Evolutionary conservation across 2,888 invertebrate species (phyloP).

Genomic region (Drosophila cognata): DNA sequence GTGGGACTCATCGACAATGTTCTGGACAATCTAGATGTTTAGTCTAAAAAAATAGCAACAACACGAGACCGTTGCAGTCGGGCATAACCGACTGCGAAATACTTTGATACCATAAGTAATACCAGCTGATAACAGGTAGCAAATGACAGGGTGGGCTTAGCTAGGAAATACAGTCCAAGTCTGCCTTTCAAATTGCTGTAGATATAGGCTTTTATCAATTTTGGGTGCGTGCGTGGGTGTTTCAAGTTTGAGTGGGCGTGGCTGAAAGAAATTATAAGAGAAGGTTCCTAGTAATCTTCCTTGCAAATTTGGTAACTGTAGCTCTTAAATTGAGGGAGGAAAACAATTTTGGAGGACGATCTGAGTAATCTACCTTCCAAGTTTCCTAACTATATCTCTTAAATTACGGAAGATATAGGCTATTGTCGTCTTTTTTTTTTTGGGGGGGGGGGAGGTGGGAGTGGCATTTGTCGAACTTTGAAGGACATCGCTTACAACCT

Average conservation of each 20-base stretch:
- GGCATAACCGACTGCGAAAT: neutral
- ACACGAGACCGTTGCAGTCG: neutral
- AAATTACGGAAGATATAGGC: neutral
- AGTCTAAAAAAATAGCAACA: conserved; percentile 2
- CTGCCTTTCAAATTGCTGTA: neutral
- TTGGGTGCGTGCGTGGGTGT: no score
- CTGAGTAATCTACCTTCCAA: no score
- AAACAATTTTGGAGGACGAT: no score
- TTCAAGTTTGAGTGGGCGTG: no score
- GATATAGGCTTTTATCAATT: neutral
- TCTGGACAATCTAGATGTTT: conserved; percentile 74
- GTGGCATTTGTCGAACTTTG: neutral
- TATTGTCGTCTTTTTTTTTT: neutral
- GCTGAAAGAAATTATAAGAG: no score
- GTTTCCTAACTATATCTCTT: neutral
- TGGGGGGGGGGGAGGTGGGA: neutral
- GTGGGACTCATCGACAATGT: conserved; percentile 81
- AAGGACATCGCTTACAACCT: neutral
- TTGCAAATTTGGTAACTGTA: no score
- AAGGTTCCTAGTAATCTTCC: no score
- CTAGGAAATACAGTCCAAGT: neutral
- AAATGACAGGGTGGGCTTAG: neutral
- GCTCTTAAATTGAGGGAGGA: neutral
- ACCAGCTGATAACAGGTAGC: neutral
- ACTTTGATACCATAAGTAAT: neutral